These are phyloP conservation scores for Trichogramma dendrolimi DNA, from an alignment of 2,888 invertebrate species.

Conservation along the genomic window DNA sequence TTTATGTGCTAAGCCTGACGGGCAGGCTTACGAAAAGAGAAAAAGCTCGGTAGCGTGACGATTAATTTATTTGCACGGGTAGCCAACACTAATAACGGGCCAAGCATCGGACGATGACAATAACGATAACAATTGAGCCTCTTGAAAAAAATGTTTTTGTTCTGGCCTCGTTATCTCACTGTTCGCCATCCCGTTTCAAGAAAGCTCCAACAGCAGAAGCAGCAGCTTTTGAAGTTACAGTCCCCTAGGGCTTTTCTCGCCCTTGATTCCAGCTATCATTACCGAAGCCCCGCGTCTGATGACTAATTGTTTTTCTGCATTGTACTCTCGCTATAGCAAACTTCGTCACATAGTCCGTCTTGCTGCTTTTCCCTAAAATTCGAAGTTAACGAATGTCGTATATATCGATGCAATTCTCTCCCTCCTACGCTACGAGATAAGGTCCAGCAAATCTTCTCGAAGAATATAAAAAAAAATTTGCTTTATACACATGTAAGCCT, in stretches of 20 bases:
- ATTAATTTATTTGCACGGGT: slow-evolving; percentile 44
- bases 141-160: slow-evolving; percentile 27
- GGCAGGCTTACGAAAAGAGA: slow-evolving; percentile 11
- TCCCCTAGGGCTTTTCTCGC: slow-evolving; percentile 5
- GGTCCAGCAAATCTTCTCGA: too few relatives aligned
- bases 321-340: slow-evolving; percentile 24
- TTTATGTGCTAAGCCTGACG: not conserved
- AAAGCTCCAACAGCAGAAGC: too few relatives aligned
- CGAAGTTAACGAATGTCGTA: too few relatives aligned
- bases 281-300: slow-evolving; percentile 20
- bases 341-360: too few relatives aligned
- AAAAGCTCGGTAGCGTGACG: slow-evolving; percentile 20
- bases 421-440: too few relatives aligned
- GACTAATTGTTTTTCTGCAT: slow-evolving; percentile 23
- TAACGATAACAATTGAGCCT: slow-evolving; percentile 31
- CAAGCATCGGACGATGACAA: slow-evolving; percentile 34
- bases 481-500: too few relatives aligned
- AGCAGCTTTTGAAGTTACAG: slow-evolving; percentile 7
- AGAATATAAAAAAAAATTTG: too few relatives aligned
- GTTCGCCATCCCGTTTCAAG: slow-evolving; percentile 2
- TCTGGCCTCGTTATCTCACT: slow-evolving; percentile 36
- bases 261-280: slow-evolving; percentile 1
- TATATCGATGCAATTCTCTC: too few relatives aligned
- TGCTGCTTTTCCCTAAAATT: too few relatives aligned
- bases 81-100: slow-evolving; percentile 40